These are phyloP conservation scores for Gymnobelideus leadbeateri DNA, from an alignment of 2,113 vertebrate genomes.

Conservation along the genomic window DNA sequence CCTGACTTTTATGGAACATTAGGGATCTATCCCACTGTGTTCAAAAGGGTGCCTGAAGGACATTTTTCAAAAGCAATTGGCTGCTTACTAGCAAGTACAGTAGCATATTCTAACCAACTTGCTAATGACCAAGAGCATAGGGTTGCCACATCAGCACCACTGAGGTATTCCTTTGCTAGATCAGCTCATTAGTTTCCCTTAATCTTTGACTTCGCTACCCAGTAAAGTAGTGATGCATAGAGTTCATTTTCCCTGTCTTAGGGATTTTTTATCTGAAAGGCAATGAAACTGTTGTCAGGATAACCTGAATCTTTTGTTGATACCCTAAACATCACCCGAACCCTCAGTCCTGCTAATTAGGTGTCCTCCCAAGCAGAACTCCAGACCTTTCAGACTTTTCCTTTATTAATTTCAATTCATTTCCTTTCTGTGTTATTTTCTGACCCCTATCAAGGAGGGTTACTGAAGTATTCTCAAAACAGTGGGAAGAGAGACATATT, in stretches of 20 bases:
- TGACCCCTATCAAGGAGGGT: slow-evolving; percentile 53
- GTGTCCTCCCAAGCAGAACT: slow-evolving; percentile 37
- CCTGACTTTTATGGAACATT: neutral
- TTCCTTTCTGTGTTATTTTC: slow-evolving; percentile 41
- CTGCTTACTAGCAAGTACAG: neutral
- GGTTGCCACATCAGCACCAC: neutral
- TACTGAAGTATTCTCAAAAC: slow-evolving; percentile 33
- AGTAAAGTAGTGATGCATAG: neutral
- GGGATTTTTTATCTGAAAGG: slow-evolving; percentile 41
- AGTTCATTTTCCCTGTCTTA: slow-evolving; percentile 42
- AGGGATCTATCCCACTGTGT: neutral
- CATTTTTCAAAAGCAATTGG: slow-evolving; percentile 7
- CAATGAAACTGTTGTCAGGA: slow-evolving; percentile 44
- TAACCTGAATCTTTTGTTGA: slow-evolving; percentile 41
- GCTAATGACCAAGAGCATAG: slow-evolving; percentile 6
- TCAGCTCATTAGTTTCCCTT: slow-evolving; percentile 10
- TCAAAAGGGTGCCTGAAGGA: neutral
- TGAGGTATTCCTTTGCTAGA: neutral
- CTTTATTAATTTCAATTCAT: slow-evolving; percentile 49
- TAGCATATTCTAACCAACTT: slow-evolving; percentile 1
- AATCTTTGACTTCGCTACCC: neutral
- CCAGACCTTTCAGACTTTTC: slow-evolving; percentile 45
- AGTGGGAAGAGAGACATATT: slow-evolving; percentile 41
- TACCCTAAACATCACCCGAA: slow-evolving; percentile 47
- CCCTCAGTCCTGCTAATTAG: slow-evolving; percentile 43